Percentiles rank a stretch among this genome's conserved stretches.
Evolutionary conservation across 1,140 invertebrate species (phyloP).

Genomic region (Globodera rostochiensis): DNA sequence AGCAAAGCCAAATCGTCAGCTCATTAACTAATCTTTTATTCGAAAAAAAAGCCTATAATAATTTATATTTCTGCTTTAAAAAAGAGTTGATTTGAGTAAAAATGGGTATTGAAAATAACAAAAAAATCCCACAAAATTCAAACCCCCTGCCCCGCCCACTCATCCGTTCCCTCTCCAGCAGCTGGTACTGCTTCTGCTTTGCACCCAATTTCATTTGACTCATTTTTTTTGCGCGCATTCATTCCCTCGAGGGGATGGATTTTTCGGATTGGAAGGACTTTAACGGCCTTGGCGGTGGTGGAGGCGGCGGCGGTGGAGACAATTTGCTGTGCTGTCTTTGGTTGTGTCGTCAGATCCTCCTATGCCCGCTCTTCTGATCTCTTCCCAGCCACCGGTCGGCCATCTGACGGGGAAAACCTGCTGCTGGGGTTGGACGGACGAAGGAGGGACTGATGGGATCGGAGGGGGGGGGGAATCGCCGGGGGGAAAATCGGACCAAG

Average conservation of each 20-base stretch:
- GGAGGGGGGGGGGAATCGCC: background rate
- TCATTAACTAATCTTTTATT: too few relatives aligned
- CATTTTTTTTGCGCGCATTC: background rate
- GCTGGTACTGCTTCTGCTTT: background rate
- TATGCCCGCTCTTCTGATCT: background rate
- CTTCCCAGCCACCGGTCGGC: conserved; percentile 22
- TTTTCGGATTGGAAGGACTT: background rate
- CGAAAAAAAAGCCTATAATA: too few relatives aligned
- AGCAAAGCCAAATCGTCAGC: too few relatives aligned
- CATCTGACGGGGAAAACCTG: conserved; percentile 13
- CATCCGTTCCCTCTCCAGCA: background rate
- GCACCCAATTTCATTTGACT: background rate
- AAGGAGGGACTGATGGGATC: background rate
- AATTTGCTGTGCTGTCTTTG: background rate
- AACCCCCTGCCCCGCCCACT: background rate
- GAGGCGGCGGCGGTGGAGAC: too few relatives aligned
- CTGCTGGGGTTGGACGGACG: background rate
- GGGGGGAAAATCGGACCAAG: background rate
- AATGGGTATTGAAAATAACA: too few relatives aligned
- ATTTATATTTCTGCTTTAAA: too few relatives aligned
- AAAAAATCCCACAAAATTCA: too few relatives aligned
- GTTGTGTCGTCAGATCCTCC: background rate
- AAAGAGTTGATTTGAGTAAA: too few relatives aligned
- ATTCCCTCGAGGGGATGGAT: conserved; percentile 1
- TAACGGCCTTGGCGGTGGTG: background rate